These are phyloP conservation scores for Euura lappo DNA, from an alignment of 1,140 invertebrate species.

Conservation along the genomic window DNA sequence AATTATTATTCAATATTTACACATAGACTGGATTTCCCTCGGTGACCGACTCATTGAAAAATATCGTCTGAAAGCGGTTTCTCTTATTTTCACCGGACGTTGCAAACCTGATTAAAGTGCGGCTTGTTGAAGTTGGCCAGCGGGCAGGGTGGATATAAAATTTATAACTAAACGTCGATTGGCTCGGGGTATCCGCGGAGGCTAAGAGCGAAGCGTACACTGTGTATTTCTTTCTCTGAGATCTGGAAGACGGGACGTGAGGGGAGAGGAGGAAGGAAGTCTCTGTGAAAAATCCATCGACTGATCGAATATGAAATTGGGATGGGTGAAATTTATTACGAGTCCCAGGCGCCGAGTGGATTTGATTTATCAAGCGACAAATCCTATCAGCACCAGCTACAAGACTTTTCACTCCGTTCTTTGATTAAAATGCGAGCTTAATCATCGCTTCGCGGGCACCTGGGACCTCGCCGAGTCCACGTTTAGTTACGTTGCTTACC, in stretches of 20 bases:
- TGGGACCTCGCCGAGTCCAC: conserved; percentile 32
- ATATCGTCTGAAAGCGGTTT: not conserved
- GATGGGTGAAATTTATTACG: conserved; percentile 41
- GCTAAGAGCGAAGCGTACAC: no score
- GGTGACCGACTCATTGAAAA: conserved; percentile 35
- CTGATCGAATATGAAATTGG: conserved; percentile 31
- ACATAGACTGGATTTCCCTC: conserved; percentile 50
- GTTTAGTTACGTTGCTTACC: conserved; percentile 4
- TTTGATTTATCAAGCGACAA: conserved; percentile 56
- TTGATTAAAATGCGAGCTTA: conserved; percentile 59
- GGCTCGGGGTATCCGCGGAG: no score
- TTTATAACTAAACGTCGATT: no score
- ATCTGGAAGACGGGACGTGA: no score
- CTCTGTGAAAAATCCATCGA: conserved; percentile 2
- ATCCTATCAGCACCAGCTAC: conserved; percentile 53
- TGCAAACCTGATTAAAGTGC: not conserved
- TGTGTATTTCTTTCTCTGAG: no score
- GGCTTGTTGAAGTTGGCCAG: no score
- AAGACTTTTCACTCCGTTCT: conserved; percentile 57
- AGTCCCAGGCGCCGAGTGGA: conserved; percentile 32
- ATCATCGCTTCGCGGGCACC: conserved; percentile 46
- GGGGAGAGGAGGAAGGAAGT: no score
- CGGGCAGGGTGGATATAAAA: no score
- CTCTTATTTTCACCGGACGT: not conserved
- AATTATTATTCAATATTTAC: conserved; percentile 53